These are phyloP conservation scores for Harpalus rubripes DNA, from an alignment of 2,888 invertebrate genomes.

Conservation along the genomic window DNA sequence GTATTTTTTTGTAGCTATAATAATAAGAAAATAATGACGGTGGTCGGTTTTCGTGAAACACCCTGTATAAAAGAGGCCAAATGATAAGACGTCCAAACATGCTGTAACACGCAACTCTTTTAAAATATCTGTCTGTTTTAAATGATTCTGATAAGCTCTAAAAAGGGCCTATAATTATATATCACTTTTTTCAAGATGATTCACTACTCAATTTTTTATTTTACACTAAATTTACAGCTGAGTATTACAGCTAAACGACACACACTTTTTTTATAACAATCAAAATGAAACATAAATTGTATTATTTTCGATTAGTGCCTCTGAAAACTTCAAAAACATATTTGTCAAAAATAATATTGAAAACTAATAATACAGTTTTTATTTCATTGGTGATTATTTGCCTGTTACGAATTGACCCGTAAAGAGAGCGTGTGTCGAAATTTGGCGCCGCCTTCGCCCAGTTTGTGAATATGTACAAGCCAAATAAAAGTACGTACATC, in stretches of 20 bases:
- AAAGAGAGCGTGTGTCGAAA: too few relatives aligned
- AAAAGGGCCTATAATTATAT: background rate
- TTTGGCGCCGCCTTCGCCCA: conserved; percentile 8
- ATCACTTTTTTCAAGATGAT: conserved; percentile 5
- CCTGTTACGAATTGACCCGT: too few relatives aligned
- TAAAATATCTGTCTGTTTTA: conserved; percentile 59
- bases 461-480: conserved; percentile 64
- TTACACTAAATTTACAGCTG: conserved; percentile 64
- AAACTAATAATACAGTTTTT: too few relatives aligned
- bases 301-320: too few relatives aligned
- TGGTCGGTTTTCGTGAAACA: too few relatives aligned
- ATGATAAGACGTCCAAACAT: conserved; percentile 47
- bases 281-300: too few relatives aligned
- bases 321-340: too few relatives aligned
- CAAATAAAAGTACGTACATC: conserved; percentile 42
- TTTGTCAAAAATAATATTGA: too few relatives aligned
- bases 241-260: conserved; percentile 39
- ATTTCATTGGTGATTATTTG: too few relatives aligned
- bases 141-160: conserved; percentile 48
- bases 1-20: too few relatives aligned
- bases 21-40: too few relatives aligned
- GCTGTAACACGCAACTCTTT: conserved; percentile 44
- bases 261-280: too few relatives aligned
- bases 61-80: conserved; percentile 35
- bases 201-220: conserved; percentile 53